Base-by-base conservation (phyloP, 2,888 invertebrate genomes). In the Erannis defoliaria region DNA sequence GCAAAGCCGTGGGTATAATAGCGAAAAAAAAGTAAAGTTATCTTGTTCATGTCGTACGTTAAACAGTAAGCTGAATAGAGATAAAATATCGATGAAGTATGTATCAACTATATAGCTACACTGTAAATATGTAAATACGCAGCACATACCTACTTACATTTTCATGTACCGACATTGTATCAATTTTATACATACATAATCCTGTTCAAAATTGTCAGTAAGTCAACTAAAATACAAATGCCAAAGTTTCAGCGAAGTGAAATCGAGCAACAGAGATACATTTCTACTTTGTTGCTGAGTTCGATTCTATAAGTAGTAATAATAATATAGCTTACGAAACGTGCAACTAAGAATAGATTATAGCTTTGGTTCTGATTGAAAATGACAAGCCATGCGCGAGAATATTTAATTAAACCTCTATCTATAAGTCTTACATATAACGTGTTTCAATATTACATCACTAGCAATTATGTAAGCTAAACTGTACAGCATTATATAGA, bases 321-420 rank as follows among this genome's bases (percentile, higher is more conserved):
- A 40, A 12, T n/a, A 26, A 50, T 18, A 9, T 9, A 51, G 18
- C 29, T 51, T 31, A 51, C 29, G 29, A 40, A 40, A 40, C 38
- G 10, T 1, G 19, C 37, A 16, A 26, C 50, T 51, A 8, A 29
- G 9, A 19, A 51, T 51, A 31, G 26, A 40, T 51, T 38, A 40
- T 10, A 31, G n/a, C 37, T 16, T 12, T 10, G 10, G 10, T 38
- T 38, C 37, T 40, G 19, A 51, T 18, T 51, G 21, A 6, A 51
- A 38, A 38, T 26, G 38, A 37, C 50, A 50, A 35, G 16, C 21
- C 5, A 37, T 5, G 37, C n/a, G 31, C n/a, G 1, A 29, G n/a
- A 40, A 40, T 31, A 19, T 40, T 51, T 23, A 18, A 55, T 31
- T 19, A 16, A 31, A 46, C 33, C 0, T 19, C 19, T 6, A 5